Conservation (phyloP, 2,113 vertebrate species). For the Pachycephala philippinensis region DNA sequence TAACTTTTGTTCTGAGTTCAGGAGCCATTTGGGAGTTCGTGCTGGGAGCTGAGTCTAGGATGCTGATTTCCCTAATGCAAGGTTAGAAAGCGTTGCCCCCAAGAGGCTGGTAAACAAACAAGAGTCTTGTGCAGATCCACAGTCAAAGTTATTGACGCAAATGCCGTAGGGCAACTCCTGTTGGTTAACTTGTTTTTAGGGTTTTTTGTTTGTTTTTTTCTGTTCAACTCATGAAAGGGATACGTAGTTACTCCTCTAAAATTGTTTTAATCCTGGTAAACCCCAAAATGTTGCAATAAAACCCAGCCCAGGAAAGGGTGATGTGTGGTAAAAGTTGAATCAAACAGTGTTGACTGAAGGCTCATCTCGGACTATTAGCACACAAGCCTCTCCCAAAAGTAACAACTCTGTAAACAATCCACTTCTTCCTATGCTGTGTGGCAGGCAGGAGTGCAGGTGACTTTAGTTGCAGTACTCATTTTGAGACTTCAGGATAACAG, state of each 20-base stretch:
- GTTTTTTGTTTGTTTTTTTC: not conserved
- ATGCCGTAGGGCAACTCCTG: not conserved
- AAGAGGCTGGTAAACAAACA: not conserved
- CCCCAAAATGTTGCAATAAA: constrained; percentile 17
- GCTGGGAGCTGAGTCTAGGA: not conserved
- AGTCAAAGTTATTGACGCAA: not conserved
- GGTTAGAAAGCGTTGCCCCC: not conserved
- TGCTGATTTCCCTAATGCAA: not conserved
- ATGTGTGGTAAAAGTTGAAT: constrained; percentile 10
- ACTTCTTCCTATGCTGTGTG: not conserved
- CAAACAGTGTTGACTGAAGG: not conserved
- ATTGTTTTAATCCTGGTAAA: not conserved
- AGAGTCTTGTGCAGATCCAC: not conserved
- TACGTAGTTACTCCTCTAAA: not conserved
- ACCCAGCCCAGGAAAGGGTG: not conserved
- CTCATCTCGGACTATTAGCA: not conserved
- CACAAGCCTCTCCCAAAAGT: not conserved
- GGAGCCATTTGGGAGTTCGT: not conserved
- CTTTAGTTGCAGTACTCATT: not conserved
- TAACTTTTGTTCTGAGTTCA: not conserved
- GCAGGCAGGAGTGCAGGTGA: not conserved
- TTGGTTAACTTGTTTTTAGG: not conserved
- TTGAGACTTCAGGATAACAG: not conserved
- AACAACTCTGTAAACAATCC: not conserved
- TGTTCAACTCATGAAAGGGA: not conserved